Percentiles rank a stretch among this genome's conserved stretches.
Conservation (phyloP, 2,888 invertebrate species). For the Copidosoma aretas region DNA sequence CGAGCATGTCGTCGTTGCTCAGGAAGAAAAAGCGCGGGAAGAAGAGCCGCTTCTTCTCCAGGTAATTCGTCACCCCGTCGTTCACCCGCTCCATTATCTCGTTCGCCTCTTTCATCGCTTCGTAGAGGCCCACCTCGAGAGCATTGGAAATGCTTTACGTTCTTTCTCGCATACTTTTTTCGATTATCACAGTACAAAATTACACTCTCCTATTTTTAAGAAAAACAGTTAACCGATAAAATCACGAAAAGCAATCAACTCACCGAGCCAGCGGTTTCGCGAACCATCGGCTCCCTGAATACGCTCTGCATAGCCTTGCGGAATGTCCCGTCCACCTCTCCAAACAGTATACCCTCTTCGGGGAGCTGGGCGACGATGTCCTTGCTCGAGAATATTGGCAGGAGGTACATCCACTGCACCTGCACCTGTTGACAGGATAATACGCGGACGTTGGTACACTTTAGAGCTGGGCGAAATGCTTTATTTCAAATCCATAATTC, state of each 20-base stretch:
- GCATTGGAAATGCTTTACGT: conserved; percentile 2
- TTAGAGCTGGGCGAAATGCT: too few species aligned
- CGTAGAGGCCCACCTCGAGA: conserved; percentile 68
- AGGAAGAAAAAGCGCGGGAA: conserved; percentile 90
- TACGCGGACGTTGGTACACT: not conserved
- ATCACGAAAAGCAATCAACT: conserved; percentile 21
- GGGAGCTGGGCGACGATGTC: conserved; percentile 88
- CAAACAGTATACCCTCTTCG: conserved; percentile 81
- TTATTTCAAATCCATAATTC: not conserved
- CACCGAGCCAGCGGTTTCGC: conserved; percentile 71
- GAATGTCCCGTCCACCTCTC: conserved; percentile 74
- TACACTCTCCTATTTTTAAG: too few species aligned
- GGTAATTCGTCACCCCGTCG: conserved; percentile 81
- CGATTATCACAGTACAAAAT: not conserved
- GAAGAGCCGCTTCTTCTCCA: conserved; percentile 83
- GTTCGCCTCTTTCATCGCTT: conserved; percentile 74
- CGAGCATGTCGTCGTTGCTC: conserved; percentile 89
- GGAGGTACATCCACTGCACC: conserved; percentile 83
- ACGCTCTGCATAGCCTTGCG: conserved; percentile 72
- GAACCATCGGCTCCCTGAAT: conserved; percentile 70
- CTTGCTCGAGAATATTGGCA: conserved; percentile 87
- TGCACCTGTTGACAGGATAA: conserved; percentile 68
- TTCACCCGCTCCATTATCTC: conserved; percentile 79
- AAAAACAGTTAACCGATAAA: not conserved
- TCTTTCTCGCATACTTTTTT: not conserved